Percentiles rank a stretch among this genome's conserved stretches.
These are phyloP conservation scores for Tachypleus tridentatus DNA, from an alignment of 1,140 invertebrate species.

Conservation along the genomic window DNA sequence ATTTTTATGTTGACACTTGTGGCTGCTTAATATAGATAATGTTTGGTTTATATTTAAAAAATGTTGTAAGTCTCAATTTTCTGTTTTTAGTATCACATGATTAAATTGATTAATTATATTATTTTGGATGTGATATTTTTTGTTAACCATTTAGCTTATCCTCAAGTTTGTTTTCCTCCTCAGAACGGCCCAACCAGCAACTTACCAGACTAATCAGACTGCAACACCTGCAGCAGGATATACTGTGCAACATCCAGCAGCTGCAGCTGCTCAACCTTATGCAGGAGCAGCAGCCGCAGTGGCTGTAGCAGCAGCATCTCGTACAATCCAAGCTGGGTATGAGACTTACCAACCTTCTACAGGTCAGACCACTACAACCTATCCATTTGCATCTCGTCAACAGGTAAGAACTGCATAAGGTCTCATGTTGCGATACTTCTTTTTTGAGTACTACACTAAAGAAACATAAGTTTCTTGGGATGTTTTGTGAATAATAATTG, in stretches of 20 bases:
- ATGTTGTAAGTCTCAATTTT: too few relatives aligned
- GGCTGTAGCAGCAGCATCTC: constrained; percentile 15
- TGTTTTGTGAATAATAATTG: background rate
- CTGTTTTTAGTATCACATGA: too few relatives aligned
- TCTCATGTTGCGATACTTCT: background rate
- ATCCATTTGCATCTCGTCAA: constrained; percentile 20
- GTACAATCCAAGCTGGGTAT: constrained; percentile 18
- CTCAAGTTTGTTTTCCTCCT: too few relatives aligned
- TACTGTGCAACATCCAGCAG: constrained; percentile 14
- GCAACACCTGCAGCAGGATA: constrained; percentile 16
- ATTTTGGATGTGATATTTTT: too few relatives aligned
- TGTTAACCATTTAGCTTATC: too few relatives aligned
- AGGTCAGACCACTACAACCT: constrained; percentile 17
- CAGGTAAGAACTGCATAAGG: constrained; percentile 10
- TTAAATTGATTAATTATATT: too few relatives aligned
- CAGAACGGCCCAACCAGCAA: too few relatives aligned
- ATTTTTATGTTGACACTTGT: too few relatives aligned
- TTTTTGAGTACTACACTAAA: background rate
- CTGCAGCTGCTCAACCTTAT: constrained; percentile 17
- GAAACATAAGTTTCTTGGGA: background rate
- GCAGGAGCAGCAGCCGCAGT: background rate
- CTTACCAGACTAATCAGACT: background rate
- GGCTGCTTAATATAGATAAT: too few relatives aligned
- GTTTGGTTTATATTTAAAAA: too few relatives aligned
- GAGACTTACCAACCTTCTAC: constrained; percentile 17